Evolutionary conservation across 2,113 vertebrate genomes (phyloP), one percentile per base, ranked within the genome.

Genomic region (Delphinus delphis): DNA sequence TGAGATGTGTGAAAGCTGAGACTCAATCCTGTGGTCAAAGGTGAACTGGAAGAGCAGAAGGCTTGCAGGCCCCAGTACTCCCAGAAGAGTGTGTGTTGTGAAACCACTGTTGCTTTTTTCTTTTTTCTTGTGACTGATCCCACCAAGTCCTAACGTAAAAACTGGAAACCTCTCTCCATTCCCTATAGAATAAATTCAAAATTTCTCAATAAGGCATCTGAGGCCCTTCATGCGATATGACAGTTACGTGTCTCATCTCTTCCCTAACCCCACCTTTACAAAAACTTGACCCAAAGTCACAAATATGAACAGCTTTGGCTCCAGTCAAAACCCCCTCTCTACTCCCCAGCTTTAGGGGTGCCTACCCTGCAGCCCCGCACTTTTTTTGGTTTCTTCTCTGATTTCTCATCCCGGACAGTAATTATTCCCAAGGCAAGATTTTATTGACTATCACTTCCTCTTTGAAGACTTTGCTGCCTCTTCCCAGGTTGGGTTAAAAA

Each of bases 271-370:
- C 44, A 17, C 26, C 44, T 71, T 90, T 23, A 44, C 7, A 38
- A 63, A 63, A 8, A 7, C 3, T 63, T 68, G 44, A 47, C 11
- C 20, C 5, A 21, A 87, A 36, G 1, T 93, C 58, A 60, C 47
- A 47, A 18, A 23, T 65, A 44, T 0, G 55, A 90, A 63, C 38
- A 73, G 55, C 20, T n/a, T 63, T 83, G 33, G 31, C 36, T 81
- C 6, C 1, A 23, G 31, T 11, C 33, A 36, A 33, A n/a, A 1
- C 17, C 8, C 4, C 8, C 28, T 41, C 33, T 55, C 3, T 7
- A 0, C 15, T 31, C 17, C 20, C 17, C 7, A 15, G 26, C 6
- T 38, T 87, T 60, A 5, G 33, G 5, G 1, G 0, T 5, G 26
- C 2, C 0, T 18, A 15, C 9, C 15, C 6, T 44, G 17, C 2